These are phyloP conservation scores for Clamator glandarius DNA, from an alignment of 2,797 vertebrate genomes.

Conservation along the genomic window DNA sequence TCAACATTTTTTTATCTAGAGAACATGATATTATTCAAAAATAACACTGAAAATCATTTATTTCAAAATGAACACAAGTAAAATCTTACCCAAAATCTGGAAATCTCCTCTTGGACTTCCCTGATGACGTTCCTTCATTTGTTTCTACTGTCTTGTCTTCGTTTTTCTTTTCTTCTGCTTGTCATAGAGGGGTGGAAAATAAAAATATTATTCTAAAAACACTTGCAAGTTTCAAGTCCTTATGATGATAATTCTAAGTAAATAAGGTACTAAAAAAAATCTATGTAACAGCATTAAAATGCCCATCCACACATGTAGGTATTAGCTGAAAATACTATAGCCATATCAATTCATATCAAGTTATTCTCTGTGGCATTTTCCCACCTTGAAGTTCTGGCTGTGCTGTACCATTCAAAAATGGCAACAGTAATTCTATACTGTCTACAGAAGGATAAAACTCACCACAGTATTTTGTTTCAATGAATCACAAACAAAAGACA, in stretches of 20 bases:
- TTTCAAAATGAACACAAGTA: background rate
- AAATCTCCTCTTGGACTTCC: slow-evolving; percentile 90
- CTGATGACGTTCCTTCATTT: slow-evolving; percentile 80
- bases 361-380: background rate
- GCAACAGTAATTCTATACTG: background rate
- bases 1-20: background rate
- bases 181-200: background rate
- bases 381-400: background rate
- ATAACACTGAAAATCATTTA: background rate
- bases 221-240: background rate
- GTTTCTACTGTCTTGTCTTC: slow-evolving; percentile 74
- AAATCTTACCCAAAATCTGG: slow-evolving; percentile 91
- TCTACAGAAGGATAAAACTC: background rate
- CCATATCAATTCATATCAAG: background rate
- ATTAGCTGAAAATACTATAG: background rate
- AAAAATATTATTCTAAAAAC: background rate
- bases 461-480: background rate
- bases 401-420: background rate
- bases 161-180: slow-evolving; percentile 81
- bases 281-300: background rate
- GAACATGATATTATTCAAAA: background rate
- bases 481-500: background rate
- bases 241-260: background rate
- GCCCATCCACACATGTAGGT: background rate
- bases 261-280: background rate